Evolutionary conservation across 1,140 invertebrate genomes (phyloP).

Genomic region (Aphelenchoides besseyi): DNA sequence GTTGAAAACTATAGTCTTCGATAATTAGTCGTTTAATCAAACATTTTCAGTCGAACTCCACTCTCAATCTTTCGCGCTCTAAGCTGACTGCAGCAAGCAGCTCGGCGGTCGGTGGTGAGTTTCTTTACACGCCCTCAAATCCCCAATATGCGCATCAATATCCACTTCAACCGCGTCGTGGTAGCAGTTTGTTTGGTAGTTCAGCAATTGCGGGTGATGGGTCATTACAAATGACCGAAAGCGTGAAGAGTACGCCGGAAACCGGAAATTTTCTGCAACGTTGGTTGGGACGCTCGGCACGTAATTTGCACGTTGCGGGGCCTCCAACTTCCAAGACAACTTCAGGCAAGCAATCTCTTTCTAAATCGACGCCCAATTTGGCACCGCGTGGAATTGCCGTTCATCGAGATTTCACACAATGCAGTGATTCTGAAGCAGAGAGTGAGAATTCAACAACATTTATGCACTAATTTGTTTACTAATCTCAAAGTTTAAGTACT

Average conservation of each 20-base stretch:
- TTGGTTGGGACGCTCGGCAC: conserved; percentile 11
- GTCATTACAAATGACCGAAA: conserved; percentile 2
- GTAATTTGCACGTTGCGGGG: conserved; percentile 2
- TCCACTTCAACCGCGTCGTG: not conserved
- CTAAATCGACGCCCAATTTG: conserved; percentile 73
- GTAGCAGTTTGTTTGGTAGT: conserved; percentile 9
- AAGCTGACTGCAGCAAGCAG: conserved; percentile 47
- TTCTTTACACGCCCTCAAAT: not conserved
- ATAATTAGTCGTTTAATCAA: not conserved
- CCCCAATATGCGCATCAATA: not conserved
- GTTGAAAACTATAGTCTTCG: not conserved
- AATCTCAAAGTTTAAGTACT: too few species aligned
- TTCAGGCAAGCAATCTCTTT: conserved; percentile 64
- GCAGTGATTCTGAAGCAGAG: conserved; percentile 14
- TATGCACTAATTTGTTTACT: too few species aligned
- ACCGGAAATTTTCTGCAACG: conserved; percentile 2
- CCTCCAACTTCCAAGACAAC: conserved; percentile 11
- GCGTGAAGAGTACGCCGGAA: conserved; percentile 10
- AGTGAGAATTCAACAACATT: conserved; percentile 21
- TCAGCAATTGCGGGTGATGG: not conserved
- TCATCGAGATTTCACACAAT: conserved; percentile 30
- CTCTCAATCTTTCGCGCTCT: conserved; percentile 39
- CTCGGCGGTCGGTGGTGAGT: conserved; percentile 43
- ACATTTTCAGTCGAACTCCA: conserved; percentile 48
- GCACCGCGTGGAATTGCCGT: conserved; percentile 34